Base-by-base conservation (phyloP, 2,888 invertebrate species). In the Lymantria dispar region DNA sequence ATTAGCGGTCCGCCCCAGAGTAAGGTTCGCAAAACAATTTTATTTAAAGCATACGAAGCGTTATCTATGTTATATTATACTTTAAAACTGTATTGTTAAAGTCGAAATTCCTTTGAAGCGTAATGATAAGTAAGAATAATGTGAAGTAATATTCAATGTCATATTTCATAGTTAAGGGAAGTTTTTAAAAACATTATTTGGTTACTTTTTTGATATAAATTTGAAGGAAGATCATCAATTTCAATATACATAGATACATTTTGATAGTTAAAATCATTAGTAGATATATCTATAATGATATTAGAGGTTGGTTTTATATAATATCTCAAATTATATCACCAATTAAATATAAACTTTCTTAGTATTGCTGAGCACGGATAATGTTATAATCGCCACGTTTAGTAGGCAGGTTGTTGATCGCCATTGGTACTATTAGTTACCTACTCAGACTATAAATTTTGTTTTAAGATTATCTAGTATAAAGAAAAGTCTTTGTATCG, bases 1-100 rank as follows among this genome's bases (percentile, higher is more conserved):
- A 64, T 70, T 71, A 71, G 57, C 52, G 50, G 53, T 48, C 42
- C 56, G 54, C 56, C 54, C 52, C 54, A 58, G 56, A 60, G 60
- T 58, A 58, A 48, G 62, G 64, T 63, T 51, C 51, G 43, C 50
- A 56, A 48, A 62, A 58, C 64, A 59, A 52, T 14, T 40, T 40
- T 40, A 14, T 40, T 14, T 7, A 14, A 8, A 14, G 5, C 13
- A 40, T 12, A 14, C 40, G 10, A 40, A 12, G 14, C 40, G 5
- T 9, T 3, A 38, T 8, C 8, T n/a, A 14, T 14, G 5, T 13
- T 40, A 40, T 14, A 40, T 40, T 40, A 8, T 40, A 40, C 40
- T 12, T 40, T 40, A 40, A 33, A 7, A 14, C n/a, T 8, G 9
- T 14, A 13, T 8, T 7, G 12, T 3, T 54, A 38, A 41, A 45